These are phyloP conservation scores for Chaetorhynchus papuensis DNA, from an alignment of 2,113 vertebrate species.

Conservation along the genomic window DNA sequence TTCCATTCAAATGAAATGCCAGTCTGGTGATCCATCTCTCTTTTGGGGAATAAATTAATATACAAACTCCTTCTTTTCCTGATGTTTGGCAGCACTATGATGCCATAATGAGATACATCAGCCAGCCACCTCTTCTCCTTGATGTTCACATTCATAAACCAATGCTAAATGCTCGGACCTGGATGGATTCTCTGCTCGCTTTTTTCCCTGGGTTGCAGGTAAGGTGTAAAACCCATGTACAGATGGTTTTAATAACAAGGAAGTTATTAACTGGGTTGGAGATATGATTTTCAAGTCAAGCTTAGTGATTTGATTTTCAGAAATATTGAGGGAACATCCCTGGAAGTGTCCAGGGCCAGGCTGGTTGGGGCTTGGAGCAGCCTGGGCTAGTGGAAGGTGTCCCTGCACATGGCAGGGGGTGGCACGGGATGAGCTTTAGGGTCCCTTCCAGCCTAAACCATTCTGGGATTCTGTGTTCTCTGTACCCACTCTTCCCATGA, in stretches of 20 bases:
- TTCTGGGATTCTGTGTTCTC: not conserved
- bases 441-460: not conserved
- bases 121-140: conserved; percentile 93
- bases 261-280: not conserved
- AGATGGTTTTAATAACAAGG: not conserved
- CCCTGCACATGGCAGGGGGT: not conserved
- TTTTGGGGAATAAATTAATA: not conserved
- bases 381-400: not conserved
- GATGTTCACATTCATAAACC: conserved; percentile 99
- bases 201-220: conserved; percentile 99
- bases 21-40: not conserved
- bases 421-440: not conserved
- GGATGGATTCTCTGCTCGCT: conserved; percentile 97
- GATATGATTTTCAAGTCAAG: not conserved
- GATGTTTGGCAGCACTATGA: conserved; percentile 87
- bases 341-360: not conserved
- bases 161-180: conserved; percentile 93
- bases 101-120: conserved; percentile 99
- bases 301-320: not conserved
- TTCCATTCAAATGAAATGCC: not conserved
- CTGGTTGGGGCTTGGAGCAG: accelerated
- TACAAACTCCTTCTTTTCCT: not conserved
- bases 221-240: not conserved
- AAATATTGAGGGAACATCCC: not conserved
- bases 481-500: not conserved